These are phyloP conservation scores for Anguilla obscura DNA, from an alignment of 2,797 vertebrate genomes.

Conservation along the genomic window DNA sequence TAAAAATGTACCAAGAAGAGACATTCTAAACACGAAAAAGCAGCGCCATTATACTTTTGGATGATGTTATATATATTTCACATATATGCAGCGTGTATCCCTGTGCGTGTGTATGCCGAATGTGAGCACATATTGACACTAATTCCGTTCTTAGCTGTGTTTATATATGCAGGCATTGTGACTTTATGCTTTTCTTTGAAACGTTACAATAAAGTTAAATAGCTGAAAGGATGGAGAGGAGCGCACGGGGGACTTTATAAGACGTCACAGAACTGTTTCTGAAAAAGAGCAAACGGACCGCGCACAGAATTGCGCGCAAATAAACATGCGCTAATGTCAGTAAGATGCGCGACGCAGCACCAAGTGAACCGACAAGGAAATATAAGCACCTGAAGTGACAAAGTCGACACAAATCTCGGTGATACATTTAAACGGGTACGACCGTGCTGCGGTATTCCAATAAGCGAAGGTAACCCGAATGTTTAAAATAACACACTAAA, in stretches of 20 bases:
- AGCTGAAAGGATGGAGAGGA: neutral
- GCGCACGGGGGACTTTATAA: neutral
- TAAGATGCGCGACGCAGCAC: conserved; percentile 46
- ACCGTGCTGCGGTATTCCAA: conserved; percentile 57
- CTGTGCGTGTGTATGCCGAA: neutral
- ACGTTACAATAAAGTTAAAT: conserved; percentile 16
- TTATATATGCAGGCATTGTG: conserved; percentile 20
- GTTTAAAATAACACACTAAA: conserved; percentile 82
- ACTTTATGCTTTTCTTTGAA: conserved; percentile 1
- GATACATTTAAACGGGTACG: conserved; percentile 54
- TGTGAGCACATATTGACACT: neutral
- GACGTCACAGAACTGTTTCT: conserved; percentile 27
- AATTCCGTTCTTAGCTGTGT: conserved; percentile 20
- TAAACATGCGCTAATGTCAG: conserved; percentile 44
- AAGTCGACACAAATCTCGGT: conserved; percentile 67
- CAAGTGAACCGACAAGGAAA: conserved; percentile 48
- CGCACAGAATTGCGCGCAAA: conserved; percentile 41
- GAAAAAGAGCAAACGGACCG: conserved; percentile 37
- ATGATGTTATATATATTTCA: neutral
- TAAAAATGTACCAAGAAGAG: neutral
- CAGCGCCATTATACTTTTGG: neutral
- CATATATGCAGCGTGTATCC: neutral
- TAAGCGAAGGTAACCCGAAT: conserved; percentile 67
- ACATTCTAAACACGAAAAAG: neutral
- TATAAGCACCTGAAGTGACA: conserved; percentile 68